Evolutionary conservation across 2,888 invertebrate genomes (phyloP).

Genomic region (Melanchra persicariae): DNA sequence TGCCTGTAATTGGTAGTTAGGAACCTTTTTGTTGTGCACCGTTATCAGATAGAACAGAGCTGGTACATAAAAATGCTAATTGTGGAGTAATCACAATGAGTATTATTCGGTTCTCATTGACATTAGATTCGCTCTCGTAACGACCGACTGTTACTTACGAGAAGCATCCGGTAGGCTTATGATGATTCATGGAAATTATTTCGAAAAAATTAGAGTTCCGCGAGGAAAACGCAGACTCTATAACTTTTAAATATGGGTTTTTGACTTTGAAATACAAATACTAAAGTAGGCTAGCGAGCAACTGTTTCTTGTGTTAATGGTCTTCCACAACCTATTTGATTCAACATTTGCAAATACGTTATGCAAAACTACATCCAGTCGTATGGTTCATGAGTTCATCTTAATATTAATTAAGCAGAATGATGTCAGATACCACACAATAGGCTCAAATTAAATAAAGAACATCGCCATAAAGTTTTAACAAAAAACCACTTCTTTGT

Average conservation of each 20-base stretch:
- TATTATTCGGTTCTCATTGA: conserved; percentile 75
- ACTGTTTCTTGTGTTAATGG: not conserved
- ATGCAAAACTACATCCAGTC: conserved; percentile 1
- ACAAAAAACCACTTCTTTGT: conserved; percentile 31
- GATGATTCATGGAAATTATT: conserved; percentile 69
- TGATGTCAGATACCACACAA: conserved; percentile 40
- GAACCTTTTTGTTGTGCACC: conserved; percentile 58
- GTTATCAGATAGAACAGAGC: conserved; percentile 52
- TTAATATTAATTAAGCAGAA: conserved; percentile 31
- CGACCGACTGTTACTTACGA: conserved; percentile 75
- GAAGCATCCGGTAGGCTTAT: conserved; percentile 75
- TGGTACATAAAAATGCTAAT: conserved; percentile 67
- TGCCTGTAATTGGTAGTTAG: conserved; percentile 40
- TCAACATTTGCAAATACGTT: not conserved
- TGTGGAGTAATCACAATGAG: conserved; percentile 63
- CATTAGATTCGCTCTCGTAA: conserved; percentile 74
- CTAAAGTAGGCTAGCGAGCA: not conserved
- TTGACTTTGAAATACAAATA: not conserved
- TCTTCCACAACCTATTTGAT: not conserved
- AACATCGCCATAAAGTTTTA: conserved; percentile 2
- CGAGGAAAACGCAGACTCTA: not conserved
- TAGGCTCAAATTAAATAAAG: conserved; percentile 39
- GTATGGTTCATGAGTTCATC: conserved; percentile 7
- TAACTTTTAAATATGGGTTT: too few relatives aligned
- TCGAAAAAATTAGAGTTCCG: conserved; percentile 71